These are phyloP conservation scores for Molossus molossus DNA, from an alignment of 2,797 vertebrate species.

Conservation along the genomic window DNA sequence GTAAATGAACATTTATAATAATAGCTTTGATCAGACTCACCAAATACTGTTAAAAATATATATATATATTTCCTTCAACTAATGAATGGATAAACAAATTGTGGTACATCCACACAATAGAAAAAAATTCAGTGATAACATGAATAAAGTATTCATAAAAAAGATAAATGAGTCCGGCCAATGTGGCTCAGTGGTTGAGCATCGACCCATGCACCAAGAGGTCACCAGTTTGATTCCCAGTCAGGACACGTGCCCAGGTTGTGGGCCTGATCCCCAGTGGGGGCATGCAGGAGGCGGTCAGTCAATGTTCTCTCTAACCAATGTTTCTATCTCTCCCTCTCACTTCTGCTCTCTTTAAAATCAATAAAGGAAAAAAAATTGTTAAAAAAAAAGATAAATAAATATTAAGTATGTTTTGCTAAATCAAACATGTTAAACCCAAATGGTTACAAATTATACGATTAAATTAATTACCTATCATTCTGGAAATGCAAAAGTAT, in stretches of 20 bases:
- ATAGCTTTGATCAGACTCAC: background rate
- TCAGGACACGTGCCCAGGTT: no score
- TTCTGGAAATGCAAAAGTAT: conserved; percentile 11
- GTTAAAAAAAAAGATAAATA: background rate
- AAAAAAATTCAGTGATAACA: conserved; percentile 52
- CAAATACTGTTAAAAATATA: background rate
- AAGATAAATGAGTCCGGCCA: background rate
- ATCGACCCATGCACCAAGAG: no score
- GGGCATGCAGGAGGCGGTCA: no score
- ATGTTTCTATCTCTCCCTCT: no score
- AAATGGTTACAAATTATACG: background rate
- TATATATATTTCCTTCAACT: background rate
- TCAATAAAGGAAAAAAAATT: no score
- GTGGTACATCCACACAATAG: background rate
- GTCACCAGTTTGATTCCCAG: no score
- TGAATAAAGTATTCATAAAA: conserved; percentile 11
- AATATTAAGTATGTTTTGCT: conserved; percentile 19
- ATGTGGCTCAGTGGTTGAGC: no score
- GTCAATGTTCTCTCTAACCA: no score
- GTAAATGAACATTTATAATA: background rate
- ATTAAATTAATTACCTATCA: background rate
- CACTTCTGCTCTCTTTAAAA: no score
- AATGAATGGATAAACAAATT: background rate
- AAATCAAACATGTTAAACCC: conserved; percentile 11
- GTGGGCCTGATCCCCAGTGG: no score